A percentile compares a stretch with the other conserved stretches of the same genome.
Conservation (phyloP, 2,888 invertebrate species). For the Pollenia griseotomentosa region DNA sequence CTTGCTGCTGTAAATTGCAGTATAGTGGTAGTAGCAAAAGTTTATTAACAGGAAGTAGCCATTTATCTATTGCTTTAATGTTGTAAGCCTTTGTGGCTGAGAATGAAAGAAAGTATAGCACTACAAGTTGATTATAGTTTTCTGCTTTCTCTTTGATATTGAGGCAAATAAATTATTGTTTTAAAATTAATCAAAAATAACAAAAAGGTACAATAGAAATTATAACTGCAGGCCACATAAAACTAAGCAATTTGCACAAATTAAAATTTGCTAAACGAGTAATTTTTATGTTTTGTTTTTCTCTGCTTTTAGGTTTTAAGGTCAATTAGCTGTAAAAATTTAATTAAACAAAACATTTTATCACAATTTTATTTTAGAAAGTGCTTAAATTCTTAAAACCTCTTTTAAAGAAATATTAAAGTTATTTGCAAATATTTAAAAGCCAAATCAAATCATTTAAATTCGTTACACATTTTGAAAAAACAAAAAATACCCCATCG, state of each 20-base stretch:
- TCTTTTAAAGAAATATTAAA: background rate
- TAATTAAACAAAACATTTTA: no score
- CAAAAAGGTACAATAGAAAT: constrained; percentile 22
- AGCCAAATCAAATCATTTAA: constrained; percentile 16
- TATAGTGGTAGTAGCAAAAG: background rate
- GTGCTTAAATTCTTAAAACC: no score
- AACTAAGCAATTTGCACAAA: constrained; percentile 35
- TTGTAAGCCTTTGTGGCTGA: background rate
- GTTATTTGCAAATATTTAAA: background rate
- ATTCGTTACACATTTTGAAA: constrained; percentile 35
- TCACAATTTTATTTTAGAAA: no score
- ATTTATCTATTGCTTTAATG: constrained; percentile 21
- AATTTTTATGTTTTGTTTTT: background rate
- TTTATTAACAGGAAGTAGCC: background rate
- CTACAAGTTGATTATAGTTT: background rate
- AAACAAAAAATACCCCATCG: background rate
- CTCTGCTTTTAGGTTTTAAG: no score
- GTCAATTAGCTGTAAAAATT: no score
- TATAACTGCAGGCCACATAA: constrained; percentile 19
- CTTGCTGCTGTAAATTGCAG: background rate
- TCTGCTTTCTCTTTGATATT: constrained; percentile 20
- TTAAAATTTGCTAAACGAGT: background rate
- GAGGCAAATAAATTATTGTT: constrained; percentile 64
- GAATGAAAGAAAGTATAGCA: background rate
- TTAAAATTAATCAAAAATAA: constrained; percentile 59